Percentiles rank a stretch among this genome's conserved stretches.
Evolutionary conservation across 1,140 invertebrate species (phyloP).

Genomic region (Cyphomyrmex costatus): DNA sequence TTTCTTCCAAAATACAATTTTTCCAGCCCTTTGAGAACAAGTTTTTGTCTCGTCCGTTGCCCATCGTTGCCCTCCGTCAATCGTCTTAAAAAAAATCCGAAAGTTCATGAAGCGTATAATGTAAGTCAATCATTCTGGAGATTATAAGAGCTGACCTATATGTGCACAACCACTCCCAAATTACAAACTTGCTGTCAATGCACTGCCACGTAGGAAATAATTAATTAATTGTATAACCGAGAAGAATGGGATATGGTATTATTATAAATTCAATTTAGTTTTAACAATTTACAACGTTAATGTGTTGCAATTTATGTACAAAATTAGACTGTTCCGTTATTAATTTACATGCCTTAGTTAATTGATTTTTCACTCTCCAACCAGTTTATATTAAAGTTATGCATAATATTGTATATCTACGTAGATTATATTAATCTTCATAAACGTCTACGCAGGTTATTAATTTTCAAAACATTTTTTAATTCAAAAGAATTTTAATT

Average conservation of each 20-base stretch:
- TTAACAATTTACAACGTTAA: not conserved
- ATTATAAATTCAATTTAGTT: not conserved
- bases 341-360: not conserved
- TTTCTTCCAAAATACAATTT: constrained; percentile 17
- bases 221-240: constrained; percentile 62
- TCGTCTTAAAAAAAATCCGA: constrained; percentile 73
- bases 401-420: not conserved
- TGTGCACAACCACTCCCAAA: constrained; percentile 66
- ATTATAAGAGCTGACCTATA: constrained; percentile 60
- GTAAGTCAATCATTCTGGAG: constrained; percentile 68
- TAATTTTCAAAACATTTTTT: no score
- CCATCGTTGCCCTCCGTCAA: constrained; percentile 60
- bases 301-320: not conserved
- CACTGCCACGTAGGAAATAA: constrained; percentile 37
- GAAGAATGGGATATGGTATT: not conserved
- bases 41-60: constrained; percentile 58
- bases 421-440: not conserved
- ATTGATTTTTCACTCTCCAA: not conserved
- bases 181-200: constrained; percentile 15
- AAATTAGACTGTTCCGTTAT: not conserved
- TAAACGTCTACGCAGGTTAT: no score
- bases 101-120: constrained; percentile 79
- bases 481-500: not conserved
- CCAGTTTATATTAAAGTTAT: not conserved
- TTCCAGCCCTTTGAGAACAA: constrained; percentile 44